phyloP scores from a whole-genome alignment of 2,888 invertebrate species.

The Perdita meconis region DNA sequence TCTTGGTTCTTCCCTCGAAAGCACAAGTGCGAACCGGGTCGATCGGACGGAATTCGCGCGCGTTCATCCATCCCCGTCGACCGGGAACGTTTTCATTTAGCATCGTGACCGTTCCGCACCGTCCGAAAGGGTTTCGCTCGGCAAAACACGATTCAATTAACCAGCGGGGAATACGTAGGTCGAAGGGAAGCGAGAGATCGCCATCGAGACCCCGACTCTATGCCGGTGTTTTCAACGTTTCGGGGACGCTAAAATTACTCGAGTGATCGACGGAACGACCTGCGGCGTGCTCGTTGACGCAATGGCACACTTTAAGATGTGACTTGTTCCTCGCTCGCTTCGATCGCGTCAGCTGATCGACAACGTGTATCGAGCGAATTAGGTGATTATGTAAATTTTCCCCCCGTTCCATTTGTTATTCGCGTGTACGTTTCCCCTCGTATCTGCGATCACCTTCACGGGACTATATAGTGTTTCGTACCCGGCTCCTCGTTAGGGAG shows the following conservation, averaged over 20 bases:
- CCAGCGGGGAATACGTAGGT: too few relatives aligned
- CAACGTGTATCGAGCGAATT: conserved; percentile 40
- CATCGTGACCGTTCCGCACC: too few relatives aligned
- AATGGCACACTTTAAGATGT: conserved; percentile 59
- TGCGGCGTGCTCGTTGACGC: conserved; percentile 39
- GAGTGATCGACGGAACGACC: conserved; percentile 26
- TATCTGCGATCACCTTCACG: conserved; percentile 1
- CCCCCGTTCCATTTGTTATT: neutral
- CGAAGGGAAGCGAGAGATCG: neutral
- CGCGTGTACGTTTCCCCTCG: neutral
- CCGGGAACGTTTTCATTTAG: neutral
- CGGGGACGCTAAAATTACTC: conserved; percentile 33
- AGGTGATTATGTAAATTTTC: conserved; percentile 71
- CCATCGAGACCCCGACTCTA: conserved; percentile 34
- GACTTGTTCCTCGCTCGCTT: conserved; percentile 52
- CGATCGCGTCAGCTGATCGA: conserved; percentile 59
- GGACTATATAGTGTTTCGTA: conserved; percentile 25
- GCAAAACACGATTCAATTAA: too few relatives aligned
- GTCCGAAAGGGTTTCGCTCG: too few relatives aligned
- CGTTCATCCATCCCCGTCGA: neutral
- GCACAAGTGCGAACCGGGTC: conserved; percentile 39
- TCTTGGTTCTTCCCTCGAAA: conserved; percentile 15
- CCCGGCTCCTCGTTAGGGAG: conserved; percentile 39
- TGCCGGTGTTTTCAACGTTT: conserved; percentile 45
- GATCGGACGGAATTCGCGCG: conserved; percentile 33